Base-by-base conservation (phyloP, 2,888 invertebrate genomes). In the Cryptops parisi region DNA sequence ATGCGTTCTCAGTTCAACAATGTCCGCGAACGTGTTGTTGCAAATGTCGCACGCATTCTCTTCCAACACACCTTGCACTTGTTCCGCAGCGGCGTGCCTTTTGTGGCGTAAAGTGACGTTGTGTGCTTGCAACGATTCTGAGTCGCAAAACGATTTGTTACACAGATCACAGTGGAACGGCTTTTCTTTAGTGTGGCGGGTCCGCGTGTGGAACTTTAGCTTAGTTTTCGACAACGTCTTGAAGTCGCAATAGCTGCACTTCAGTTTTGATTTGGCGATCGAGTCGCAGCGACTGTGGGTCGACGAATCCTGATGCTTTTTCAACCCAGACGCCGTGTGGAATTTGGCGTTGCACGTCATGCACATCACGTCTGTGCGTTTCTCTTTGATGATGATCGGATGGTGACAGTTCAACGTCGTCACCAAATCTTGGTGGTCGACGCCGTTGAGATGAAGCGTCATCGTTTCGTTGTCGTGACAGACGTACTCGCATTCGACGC, bases 361-460 rank as follows among this genome's bases (percentile, higher is more conserved):
- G 22, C 50, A 50, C n/a, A 23, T 40, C 15, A 50, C 22, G 17
- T 50, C 50, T 2, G 50, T 23, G n/a, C 41, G 2, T 24, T 40
- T 50, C 25, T 50, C 50, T n/a, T 50, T 50, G 54, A 87, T 81
- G 26, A 81, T 77, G 47, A 86, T 81, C 1, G 87, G 86, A 64
- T 86, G 82, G 0, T 85, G 85, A 61, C 82, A 75, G 64, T 85
- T 85, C 58, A 87, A 80, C 17, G 80, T 81, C 2, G 80, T 74
- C 0, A 84, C 76, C 0, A 84, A 80, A 65, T 85, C 84, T 43
- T 75, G 75, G 65, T 87, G 87, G 39, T 78, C 77, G 4, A 72
- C 64, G 19, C 81, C 75, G 2, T 76, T 66, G 60, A 87, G 68
- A 64, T 87, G 87, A 12, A 74, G 65, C 21, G 78, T 71, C 83